Evolutionary conservation across 2,797 vertebrate genomes (phyloP).

Genomic region (Phrynocephalus guinanensis): DNA sequence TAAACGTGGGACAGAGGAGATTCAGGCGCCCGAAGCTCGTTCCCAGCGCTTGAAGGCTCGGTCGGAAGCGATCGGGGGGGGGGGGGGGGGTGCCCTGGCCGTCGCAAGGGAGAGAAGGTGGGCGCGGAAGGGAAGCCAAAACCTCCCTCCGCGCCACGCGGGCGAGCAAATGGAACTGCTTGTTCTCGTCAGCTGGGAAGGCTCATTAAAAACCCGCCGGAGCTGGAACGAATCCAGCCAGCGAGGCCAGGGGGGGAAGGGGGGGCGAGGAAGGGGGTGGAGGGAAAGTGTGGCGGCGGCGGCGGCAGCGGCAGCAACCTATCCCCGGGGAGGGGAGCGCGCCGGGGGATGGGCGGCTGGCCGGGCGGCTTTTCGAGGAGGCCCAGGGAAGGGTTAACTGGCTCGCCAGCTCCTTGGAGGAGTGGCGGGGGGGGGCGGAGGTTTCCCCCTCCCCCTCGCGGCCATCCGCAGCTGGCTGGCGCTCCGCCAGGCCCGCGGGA

Average conservation of each 20-base stretch:
- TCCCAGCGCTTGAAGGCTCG: no score
- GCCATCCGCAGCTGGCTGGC: no score
- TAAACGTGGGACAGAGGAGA: background rate
- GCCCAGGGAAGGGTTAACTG: background rate
- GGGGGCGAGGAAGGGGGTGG: no score
- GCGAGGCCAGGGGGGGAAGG: background rate
- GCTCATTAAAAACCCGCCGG: background rate
- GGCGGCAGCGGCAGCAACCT: background rate
- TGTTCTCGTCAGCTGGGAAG: accelerated
- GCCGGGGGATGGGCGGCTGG: background rate
- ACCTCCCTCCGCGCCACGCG: background rate
- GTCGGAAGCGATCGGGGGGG: background rate
- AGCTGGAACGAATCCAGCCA: background rate
- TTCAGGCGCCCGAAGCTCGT: no score
- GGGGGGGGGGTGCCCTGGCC: no score
- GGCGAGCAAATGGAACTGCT: background rate
- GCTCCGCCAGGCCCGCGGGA: no score
- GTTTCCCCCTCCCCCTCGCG: no score
- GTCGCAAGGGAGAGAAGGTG: no score
- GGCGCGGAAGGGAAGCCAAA: no score
- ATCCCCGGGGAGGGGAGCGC: background rate
- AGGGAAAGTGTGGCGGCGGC: background rate
- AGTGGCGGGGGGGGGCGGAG: no score
- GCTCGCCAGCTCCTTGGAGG: no score
- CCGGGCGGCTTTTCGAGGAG: background rate